Percentiles rank a stretch among this genome's conserved stretches.
Evolutionary conservation across 2,797 vertebrate species (phyloP).

Genomic region (Sphenodon punctatus): DNA sequence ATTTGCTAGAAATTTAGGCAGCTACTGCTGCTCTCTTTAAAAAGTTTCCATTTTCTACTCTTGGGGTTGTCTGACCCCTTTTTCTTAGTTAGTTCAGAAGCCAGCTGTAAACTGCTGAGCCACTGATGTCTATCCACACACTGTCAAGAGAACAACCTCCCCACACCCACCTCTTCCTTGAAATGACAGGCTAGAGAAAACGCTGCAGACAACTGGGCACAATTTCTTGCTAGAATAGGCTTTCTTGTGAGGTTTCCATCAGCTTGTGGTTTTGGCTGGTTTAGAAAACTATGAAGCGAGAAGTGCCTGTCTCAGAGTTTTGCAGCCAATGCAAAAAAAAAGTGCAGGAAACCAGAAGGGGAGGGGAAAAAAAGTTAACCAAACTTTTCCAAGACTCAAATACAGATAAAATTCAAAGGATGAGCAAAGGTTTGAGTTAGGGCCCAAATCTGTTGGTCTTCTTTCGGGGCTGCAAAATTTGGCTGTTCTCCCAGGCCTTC

Average conservation of each 20-base stretch:
- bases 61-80: conserved; percentile 6
- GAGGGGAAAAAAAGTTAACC: not conserved
- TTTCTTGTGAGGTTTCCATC: conserved; percentile 59
- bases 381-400: not conserved
- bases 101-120: conserved; percentile 55
- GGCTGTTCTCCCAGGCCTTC: too few relatives aligned
- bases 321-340: conserved; percentile 27
- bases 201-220: conserved; percentile 25
- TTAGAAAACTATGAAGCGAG: conserved; percentile 29
- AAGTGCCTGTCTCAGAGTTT: conserved; percentile 49
- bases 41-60: conserved; percentile 18
- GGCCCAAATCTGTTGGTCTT: too few relatives aligned
- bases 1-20: not conserved
- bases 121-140: conserved; percentile 46
- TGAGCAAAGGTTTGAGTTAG: not conserved
- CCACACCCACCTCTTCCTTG: conserved; percentile 51
- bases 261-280: conserved; percentile 59
- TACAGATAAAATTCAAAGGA: not conserved
- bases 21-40: not conserved
- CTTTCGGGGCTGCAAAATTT: too few relatives aligned
- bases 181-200: conserved; percentile 63
- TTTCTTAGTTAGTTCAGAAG: conserved; percentile 52
- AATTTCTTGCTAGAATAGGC: conserved; percentile 29
- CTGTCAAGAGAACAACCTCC: conserved; percentile 54
- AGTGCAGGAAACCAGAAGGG: conserved; percentile 24